Percentiles rank a stretch among this genome's conserved stretches.
Evolutionary conservation across 2,888 invertebrate genomes (phyloP).

Genomic region (Drosophila leonis): DNA sequence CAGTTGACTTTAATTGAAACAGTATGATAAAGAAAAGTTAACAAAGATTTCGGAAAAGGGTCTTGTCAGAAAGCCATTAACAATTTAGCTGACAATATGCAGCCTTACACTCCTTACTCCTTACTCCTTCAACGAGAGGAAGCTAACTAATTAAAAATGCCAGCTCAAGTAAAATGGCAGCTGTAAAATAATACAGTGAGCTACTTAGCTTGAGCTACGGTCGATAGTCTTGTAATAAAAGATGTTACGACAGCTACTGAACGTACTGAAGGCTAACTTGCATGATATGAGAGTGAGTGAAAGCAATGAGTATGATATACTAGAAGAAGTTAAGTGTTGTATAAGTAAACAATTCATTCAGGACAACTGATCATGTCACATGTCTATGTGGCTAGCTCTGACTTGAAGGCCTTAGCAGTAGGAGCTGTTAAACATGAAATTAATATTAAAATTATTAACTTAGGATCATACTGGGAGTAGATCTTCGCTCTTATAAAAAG

Average conservation of each 20-base stretch:
- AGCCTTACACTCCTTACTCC: too few species aligned
- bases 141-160: conserved; percentile 56
- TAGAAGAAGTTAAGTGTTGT: neutral
- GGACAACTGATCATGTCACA: neutral
- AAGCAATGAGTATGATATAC: neutral
- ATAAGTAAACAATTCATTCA: neutral
- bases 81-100: conserved; percentile 46
- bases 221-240: conserved; percentile 13
- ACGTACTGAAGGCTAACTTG: neutral
- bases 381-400: neutral
- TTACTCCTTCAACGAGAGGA: conserved; percentile 30
- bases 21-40: neutral
- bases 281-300: neutral
- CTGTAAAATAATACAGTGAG: conserved; percentile 42
- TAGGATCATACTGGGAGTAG: too few species aligned
- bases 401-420: neutral
- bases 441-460: too few species aligned
- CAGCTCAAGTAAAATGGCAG: conserved; percentile 45
- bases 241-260: neutral
- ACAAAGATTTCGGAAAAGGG: conserved; percentile 15
- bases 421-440: too few species aligned
- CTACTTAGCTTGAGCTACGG: neutral
- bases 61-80: conserved; percentile 38
- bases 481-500: too few species aligned
- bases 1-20: conserved; percentile 1